phyloP scores from a whole-genome alignment of 1,140 invertebrate genomes.

The roundworm (Caenorhabditis elegans) region DNA sequence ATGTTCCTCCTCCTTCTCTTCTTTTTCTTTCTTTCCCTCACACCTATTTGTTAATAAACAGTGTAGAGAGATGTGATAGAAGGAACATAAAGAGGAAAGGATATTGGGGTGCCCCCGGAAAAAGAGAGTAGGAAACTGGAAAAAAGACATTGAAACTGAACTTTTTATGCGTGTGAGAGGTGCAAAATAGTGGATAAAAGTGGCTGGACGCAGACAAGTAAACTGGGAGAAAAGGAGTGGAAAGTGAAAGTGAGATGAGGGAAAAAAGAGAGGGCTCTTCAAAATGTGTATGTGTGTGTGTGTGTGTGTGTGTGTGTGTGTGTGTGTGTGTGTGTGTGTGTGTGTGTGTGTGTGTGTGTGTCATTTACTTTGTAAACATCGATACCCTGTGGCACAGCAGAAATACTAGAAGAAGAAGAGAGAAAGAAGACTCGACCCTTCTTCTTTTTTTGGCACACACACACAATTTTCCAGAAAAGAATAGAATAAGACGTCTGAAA shows the following conservation, averaged over 20 bases:
- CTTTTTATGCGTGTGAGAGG: slow-evolving; percentile 32
- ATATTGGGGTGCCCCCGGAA: not conserved
- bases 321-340: not conserved
- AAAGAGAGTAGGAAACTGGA: slow-evolving; percentile 1
- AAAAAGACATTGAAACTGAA: slow-evolving; percentile 29
- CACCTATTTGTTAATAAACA: not conserved
- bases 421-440: not conserved
- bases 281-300: slow-evolving; percentile 25
- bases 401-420: slow-evolving; percentile 3
- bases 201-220: slow-evolving; percentile 14
- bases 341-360: slow-evolving; percentile 22
- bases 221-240: not conserved
- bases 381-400: slow-evolving; percentile 28
- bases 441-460: not conserved
- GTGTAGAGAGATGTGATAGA: not conserved
- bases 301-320: not conserved
- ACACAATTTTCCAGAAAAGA: not conserved
- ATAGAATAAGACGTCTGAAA: not conserved
- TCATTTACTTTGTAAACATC: slow-evolving; percentile 33
- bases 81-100: not conserved
- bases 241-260: slow-evolving; percentile 13
- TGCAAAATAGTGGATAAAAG: slow-evolving; percentile 28
- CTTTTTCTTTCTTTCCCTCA: not conserved
- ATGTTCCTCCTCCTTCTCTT: not conserved
- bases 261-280: slow-evolving; percentile 1